Base-by-base conservation (phyloP, 2,888 invertebrate species). In the Sphecodes monilicornis region DNA sequence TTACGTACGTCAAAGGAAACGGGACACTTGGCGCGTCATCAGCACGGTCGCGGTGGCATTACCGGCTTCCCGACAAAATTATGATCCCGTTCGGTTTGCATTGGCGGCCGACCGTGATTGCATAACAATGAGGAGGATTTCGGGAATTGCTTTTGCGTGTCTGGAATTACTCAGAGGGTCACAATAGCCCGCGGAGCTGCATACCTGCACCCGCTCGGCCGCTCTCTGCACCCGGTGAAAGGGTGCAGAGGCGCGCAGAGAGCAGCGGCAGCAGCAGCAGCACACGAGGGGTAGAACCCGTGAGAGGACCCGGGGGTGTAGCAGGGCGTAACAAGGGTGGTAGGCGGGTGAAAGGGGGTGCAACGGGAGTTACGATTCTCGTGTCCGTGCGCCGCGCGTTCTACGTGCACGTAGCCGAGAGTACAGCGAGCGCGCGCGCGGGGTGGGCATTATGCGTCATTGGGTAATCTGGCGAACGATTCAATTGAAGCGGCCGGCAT, bases 381-480 rank as follows among this genome's bases (percentile, higher is more conserved):
- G 74, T 29, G 57, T 57, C 66, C 36, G 82, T 54, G 70, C 36
- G 73, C 71, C 46, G 70, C 32, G 80, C 39, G 74, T 18, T 36
- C 69, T 43, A 68, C 64, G 41, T 73, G 69, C 69, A 69, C 54
- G 78, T 46, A 46, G 76, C 54, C 54, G 86, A 78, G 80, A 75
- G 86, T 79, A 75, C 71, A 78, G 81, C 54, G 54, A 54, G n/a
- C 54, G 54, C 36, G 36, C 54, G 54, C 89, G 88, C 91, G 75
- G 90, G 88, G 89, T 90, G 88, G 85, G 90, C 93, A 94, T 94
- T 93, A 94, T 94, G 93, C 94, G 92, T 94, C 94, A 94, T 94
- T 94, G 94, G 93, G 91, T 94, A 94, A 94, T 94, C 94, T 93
- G 93, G 92, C 91, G 92, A 93, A 93, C 93, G 94, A 94, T 94